Percentiles rank a stretch among this genome's conserved stretches.
Conservation (phyloP, 2,797 vertebrate genomes). For the Danionella dracula region DNA sequence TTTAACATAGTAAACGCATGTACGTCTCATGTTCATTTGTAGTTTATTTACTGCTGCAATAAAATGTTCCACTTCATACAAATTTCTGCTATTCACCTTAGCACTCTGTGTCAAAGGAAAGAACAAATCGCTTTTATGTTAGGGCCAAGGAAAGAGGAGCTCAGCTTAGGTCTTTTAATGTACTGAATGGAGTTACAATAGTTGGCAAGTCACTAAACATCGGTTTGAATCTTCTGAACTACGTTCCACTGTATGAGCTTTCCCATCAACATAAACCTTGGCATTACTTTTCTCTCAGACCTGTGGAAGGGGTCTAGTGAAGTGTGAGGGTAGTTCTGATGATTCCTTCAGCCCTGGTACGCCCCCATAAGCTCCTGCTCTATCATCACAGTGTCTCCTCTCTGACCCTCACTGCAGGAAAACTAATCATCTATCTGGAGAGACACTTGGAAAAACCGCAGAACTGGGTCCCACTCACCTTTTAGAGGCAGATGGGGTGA, state of each 20-base stretch:
- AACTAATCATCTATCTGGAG: constrained; percentile 45
- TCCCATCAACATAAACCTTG: neutral
- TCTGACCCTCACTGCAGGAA: constrained; percentile 35
- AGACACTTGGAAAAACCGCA: constrained; percentile 48
- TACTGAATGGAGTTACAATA: too few species aligned
- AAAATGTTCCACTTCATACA: too few species aligned
- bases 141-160: too few species aligned
- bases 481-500: constrained; percentile 33
- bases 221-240: neutral
- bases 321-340: constrained; percentile 15
- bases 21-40: too few species aligned
- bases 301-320: too few species aligned
- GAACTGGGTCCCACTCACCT: constrained; percentile 51
- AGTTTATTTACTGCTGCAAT: too few species aligned
- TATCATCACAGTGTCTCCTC: constrained; percentile 46
- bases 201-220: too few species aligned
- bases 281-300: constrained; percentile 8
- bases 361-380: constrained; percentile 24
- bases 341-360: constrained; percentile 15
- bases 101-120: too few species aligned
- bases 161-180: too few species aligned
- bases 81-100: too few species aligned
- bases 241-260: neutral
- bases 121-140: too few species aligned
- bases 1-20: too few species aligned